These are phyloP conservation scores for Creontiades dilutus DNA, from an alignment of 2,888 invertebrate genomes.

Conservation along the genomic window DNA sequence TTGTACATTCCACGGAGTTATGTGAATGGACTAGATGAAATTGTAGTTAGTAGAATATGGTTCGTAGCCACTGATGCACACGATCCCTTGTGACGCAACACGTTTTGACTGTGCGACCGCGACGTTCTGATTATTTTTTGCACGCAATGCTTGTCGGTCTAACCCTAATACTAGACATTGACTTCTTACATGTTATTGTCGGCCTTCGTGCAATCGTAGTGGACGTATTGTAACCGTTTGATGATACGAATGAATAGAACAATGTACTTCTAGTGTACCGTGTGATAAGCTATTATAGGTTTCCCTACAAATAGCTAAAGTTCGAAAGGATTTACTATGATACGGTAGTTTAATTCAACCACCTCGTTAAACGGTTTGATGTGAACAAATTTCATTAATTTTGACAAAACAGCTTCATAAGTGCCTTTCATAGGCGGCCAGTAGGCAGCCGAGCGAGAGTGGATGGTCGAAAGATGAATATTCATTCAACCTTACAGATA, in stretches of 20 bases:
- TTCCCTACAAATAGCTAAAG: not conserved
- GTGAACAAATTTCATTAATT: not conserved
- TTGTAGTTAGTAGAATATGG: too few species aligned
- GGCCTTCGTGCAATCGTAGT: not conserved
- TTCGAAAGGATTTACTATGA: not conserved
- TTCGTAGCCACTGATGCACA: not conserved
- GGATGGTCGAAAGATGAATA: constrained; percentile 35
- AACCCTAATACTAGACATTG: not conserved
- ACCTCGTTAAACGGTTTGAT: not conserved
- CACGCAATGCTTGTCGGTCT: not conserved
- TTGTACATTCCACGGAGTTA: too few species aligned
- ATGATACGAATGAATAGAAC: not conserved
- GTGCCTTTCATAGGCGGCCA: not conserved
- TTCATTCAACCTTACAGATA: constrained; percentile 21
- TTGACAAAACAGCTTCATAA: not conserved
- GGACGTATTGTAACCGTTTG: not conserved
- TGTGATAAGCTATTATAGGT: not conserved
- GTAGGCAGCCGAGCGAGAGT: not conserved
- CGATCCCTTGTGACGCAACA: not conserved
- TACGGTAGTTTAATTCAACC: too few species aligned
- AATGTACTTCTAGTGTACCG: not conserved
- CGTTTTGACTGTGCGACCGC: not conserved
- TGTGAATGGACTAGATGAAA: too few species aligned
- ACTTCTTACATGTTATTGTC: not conserved
- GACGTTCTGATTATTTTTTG: constrained; percentile 19